Conservation (phyloP, 1,140 invertebrate genomes). For the Drosophila ambigua region DNA sequence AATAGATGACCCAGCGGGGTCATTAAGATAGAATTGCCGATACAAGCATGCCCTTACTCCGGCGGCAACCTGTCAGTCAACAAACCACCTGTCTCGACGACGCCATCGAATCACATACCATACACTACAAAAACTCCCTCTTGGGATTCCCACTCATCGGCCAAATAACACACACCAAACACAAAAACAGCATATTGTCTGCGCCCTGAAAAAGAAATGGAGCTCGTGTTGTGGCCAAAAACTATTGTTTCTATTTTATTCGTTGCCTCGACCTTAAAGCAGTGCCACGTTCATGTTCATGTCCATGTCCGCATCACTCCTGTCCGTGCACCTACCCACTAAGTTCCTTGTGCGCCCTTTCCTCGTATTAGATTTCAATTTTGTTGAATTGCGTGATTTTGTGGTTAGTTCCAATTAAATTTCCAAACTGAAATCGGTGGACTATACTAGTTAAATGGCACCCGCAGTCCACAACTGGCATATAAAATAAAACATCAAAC, state of each 20-base stretch:
- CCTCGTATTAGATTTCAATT: constrained; percentile 44
- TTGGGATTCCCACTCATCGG: constrained; percentile 41
- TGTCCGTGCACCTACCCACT: constrained; percentile 1
- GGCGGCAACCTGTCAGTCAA: constrained; percentile 30
- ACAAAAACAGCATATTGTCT: constrained; percentile 31
- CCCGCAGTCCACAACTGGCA: constrained; percentile 8
- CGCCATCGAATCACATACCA: constrained; percentile 2
- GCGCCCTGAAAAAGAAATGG: constrained; percentile 26
- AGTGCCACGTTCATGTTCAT: constrained; percentile 25
- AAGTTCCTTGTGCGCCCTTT: not conserved
- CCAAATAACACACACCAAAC: constrained; percentile 11
- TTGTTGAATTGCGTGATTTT: constrained; percentile 72
- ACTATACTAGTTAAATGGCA: constrained; percentile 23
- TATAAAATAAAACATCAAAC: constrained; percentile 7
- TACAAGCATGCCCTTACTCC: constrained; percentile 32
- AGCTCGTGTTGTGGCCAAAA: constrained; percentile 37
- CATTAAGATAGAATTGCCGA: constrained; percentile 47
- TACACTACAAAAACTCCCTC: constrained; percentile 6
- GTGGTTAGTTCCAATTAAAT: constrained; percentile 64
- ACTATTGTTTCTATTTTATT: constrained; percentile 6
- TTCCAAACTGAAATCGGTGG: constrained; percentile 57
- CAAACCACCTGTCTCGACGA: constrained; percentile 18
- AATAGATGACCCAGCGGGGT: constrained; percentile 41
- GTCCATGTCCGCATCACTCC: constrained; percentile 35
- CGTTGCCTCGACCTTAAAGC: constrained; percentile 36